Percentiles rank a stretch among this genome's conserved stretches.
phyloP scores from a whole-genome alignment of 2,888 invertebrate species.

The Epinotia ramella region DNA sequence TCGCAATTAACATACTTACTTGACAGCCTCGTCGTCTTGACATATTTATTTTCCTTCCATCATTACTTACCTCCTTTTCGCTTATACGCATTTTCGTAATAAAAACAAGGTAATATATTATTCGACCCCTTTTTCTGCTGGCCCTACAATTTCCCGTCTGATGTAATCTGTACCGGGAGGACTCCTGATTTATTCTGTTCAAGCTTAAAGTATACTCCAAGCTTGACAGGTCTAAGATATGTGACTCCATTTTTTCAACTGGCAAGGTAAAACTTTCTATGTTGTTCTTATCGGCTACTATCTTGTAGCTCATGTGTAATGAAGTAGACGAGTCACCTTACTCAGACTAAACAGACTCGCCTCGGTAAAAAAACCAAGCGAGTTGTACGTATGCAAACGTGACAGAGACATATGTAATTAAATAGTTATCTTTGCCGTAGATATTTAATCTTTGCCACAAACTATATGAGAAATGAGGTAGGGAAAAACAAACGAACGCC shows the following conservation, averaged over 20 bases:
- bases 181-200: slow-evolving; percentile 73
- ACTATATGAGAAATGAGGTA: no score
- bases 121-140: slow-evolving; percentile 52
- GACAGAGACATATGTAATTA: no score
- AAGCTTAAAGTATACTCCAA: slow-evolving; percentile 65
- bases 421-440: no score
- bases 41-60: slow-evolving; percentile 33
- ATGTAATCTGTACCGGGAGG: slow-evolving; percentile 63
- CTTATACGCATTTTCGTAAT: slow-evolving; percentile 38
- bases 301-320: slow-evolving; percentile 33
- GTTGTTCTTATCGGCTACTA: slow-evolving; percentile 54
- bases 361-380: no score
- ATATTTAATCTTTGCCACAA: no score
- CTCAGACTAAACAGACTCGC: no score
- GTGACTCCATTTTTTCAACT: slow-evolving; percentile 66
- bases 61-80: slow-evolving; percentile 35
- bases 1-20: slow-evolving; percentile 29
- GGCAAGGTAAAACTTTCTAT: slow-evolving; percentile 59
- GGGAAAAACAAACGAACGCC: no score
- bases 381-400: no score
- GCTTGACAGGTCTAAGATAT: slow-evolving; percentile 75
- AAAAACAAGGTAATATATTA: slow-evolving; percentile 46
- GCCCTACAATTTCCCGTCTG: slow-evolving; percentile 55
- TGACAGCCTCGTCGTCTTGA: slow-evolving; percentile 23
- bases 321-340: background rate